Conservation (phyloP, 2,113 vertebrate species). For the Craseonycteris thonglongyai region DNA sequence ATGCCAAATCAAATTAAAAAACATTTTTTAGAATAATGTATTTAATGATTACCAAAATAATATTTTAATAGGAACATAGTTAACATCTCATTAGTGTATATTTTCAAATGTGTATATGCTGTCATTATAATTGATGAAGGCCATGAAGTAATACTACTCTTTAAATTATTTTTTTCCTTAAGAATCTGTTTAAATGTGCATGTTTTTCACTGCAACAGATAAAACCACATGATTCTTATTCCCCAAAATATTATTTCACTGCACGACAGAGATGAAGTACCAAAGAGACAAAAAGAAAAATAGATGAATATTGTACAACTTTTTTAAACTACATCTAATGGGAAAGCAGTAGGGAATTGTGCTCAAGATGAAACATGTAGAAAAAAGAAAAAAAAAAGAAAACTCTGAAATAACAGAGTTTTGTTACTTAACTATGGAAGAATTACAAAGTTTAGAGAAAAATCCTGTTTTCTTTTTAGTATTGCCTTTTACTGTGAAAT, state of each 20-base stretch:
- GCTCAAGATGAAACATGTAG: background rate
- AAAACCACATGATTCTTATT: background rate
- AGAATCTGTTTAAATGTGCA: background rate
- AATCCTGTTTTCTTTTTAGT: background rate
- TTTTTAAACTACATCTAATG: background rate
- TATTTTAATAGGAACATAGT: background rate
- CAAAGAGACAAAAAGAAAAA: background rate
- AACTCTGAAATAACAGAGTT: background rate
- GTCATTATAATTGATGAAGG: background rate
- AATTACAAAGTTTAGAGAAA: background rate
- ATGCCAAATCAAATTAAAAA: background rate
- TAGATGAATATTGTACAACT: background rate
- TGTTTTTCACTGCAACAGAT: background rate
- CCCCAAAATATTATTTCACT: background rate
- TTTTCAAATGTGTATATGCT: background rate
- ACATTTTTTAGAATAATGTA: background rate
- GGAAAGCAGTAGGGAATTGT: background rate
- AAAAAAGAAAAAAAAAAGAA: background rate
- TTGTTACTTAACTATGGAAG: background rate
- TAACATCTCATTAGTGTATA: background rate
- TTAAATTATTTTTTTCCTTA: conserved; percentile 8
- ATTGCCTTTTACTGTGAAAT: background rate
- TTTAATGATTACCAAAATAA: background rate
- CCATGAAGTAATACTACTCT: background rate
- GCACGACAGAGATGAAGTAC: background rate